These are phyloP conservation scores for Deroplatys truncata DNA, from an alignment of 2,888 invertebrate species.

Conservation along the genomic window DNA sequence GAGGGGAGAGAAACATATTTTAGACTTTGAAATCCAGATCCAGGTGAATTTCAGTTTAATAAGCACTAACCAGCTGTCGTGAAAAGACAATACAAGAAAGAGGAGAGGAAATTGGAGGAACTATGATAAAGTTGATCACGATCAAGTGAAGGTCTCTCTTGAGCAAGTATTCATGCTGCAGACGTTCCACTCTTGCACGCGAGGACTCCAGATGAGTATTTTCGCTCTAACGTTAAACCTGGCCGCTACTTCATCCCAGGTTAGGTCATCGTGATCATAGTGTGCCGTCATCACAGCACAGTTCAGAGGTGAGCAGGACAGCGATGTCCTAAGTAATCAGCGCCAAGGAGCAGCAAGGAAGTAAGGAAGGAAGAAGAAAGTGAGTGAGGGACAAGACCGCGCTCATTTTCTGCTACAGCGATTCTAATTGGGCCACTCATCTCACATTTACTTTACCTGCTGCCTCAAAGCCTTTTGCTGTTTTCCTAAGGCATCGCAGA, in stretches of 20 bases:
- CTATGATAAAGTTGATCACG: too few species aligned
- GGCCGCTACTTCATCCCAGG: not conserved
- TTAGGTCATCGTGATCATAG: constrained; percentile 10
- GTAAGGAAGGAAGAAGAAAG: not conserved
- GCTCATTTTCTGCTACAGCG: constrained; percentile 39
- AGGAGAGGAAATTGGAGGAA: too few species aligned
- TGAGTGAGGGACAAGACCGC: constrained; percentile 9
- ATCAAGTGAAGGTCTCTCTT: too few species aligned
- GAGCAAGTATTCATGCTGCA: too few species aligned
- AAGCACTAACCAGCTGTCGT: too few species aligned
- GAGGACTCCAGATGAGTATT: not conserved
- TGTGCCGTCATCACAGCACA: not conserved
- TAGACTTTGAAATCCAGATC: too few species aligned
- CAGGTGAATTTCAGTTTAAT: too few species aligned
- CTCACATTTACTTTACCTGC: constrained; percentile 22
- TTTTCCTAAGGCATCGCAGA: not conserved
- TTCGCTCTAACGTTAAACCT: not conserved
- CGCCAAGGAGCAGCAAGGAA: not conserved
- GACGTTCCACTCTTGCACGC: not conserved
- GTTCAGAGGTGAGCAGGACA: constrained; percentile 14
- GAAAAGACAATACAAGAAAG: too few species aligned
- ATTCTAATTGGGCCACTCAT: constrained; percentile 37
- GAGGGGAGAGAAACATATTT: too few species aligned
- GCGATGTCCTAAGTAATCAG: constrained; percentile 8
- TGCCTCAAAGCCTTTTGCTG: not conserved